Percentiles rank a stretch among this genome's conserved stretches.
These are phyloP conservation scores for Coelinius sp. DNA, from an alignment of 2,888 invertebrate species.

Conservation along the genomic window DNA sequence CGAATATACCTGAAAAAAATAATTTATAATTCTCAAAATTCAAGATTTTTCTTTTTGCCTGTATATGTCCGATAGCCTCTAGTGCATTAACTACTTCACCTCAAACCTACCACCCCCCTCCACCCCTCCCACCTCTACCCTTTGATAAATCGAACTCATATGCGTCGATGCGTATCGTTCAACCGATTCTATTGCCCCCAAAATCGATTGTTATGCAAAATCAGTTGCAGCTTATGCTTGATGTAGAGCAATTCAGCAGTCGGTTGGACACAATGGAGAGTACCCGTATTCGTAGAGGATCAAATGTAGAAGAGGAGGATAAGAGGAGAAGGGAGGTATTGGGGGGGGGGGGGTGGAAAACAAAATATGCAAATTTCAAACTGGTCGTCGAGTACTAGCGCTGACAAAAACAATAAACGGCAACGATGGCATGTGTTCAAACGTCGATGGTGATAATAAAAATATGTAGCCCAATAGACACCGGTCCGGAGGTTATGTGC, in stretches of 20 bases:
- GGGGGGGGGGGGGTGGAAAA: slow-evolving; percentile 38
- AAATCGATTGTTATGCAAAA: slow-evolving; percentile 66
- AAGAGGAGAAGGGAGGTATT: slow-evolving; percentile 49
- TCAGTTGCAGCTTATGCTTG: slow-evolving; percentile 63
- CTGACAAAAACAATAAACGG: slow-evolving; percentile 67
- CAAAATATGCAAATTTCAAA: slow-evolving; percentile 66
- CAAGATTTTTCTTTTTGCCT: slow-evolving; percentile 2
- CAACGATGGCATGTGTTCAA: slow-evolving; percentile 66
- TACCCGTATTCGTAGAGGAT: slow-evolving; percentile 35
- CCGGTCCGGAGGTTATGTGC: background rate
- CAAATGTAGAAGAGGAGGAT: slow-evolving; percentile 47
- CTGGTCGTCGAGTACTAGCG: slow-evolving; percentile 52
- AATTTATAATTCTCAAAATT: background rate
- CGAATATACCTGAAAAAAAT: too few relatives aligned
- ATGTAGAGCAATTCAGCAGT: slow-evolving; percentile 65
- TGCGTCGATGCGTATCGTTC: background rate
- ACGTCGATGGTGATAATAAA: slow-evolving; percentile 64
- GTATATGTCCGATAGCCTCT: slow-evolving; percentile 27
- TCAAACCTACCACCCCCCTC: background rate
- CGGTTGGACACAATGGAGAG: slow-evolving; percentile 63
- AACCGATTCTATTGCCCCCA: slow-evolving; percentile 53
- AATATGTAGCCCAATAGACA: slow-evolving; percentile 3
- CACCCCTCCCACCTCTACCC: slow-evolving; percentile 35
- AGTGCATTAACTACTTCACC: slow-evolving; percentile 18
- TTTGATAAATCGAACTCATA: slow-evolving; percentile 55